Base-by-base conservation (phyloP, 1,140 invertebrate genomes). In the Drosophila arizonae region DNA sequence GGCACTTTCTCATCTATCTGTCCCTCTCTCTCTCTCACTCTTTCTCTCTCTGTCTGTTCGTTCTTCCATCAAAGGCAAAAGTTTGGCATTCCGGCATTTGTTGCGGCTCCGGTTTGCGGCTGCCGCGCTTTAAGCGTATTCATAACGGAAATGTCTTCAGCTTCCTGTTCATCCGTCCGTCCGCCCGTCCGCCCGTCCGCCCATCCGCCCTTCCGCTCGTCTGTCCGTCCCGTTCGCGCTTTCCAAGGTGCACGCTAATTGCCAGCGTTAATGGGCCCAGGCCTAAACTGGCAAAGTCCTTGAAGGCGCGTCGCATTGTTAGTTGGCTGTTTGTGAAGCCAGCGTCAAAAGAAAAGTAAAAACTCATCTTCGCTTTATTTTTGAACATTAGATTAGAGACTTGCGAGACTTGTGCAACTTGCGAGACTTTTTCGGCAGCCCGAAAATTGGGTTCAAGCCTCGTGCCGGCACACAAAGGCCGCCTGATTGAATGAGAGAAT, bases 181-280 rank as follows among this genome's bases (percentile, higher is more conserved):
- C n/a, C 43, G 43, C 4, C 43, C 43, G n/a, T 45, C 4, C 41
- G 11, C 13, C n/a, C 41, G 13, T 6, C 11, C 13, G n/a, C 3
- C 41, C 11, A 1, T 43, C 1, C 39, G 10, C 39, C 4, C 21
- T 24, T 45, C 43, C n/a, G n/a, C 17, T n/a, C 43, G 43, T 15
- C 43, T n/a, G 43, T 45, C 9, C 41, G 11, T 24, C 21, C 21
- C 21, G 21, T 24, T 13, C 41, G 41, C 43, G 43, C 43, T 45
- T 39, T 5, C 60, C 33, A 67, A 85, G 81, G 82, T 85, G 81
- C 81, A 72, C 78, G 82, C 81, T 86, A 86, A 86, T 86, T 86
- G 81, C 82, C 82, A 71, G 76, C 82, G 77, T 79, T 82, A 86
- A 87, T 85, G 82, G 85, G 64, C 71, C 54, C 66, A 52, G 63